phyloP scores from a whole-genome alignment of 2,113 vertebrate species.

The Microtus ochrogaster region DNA sequence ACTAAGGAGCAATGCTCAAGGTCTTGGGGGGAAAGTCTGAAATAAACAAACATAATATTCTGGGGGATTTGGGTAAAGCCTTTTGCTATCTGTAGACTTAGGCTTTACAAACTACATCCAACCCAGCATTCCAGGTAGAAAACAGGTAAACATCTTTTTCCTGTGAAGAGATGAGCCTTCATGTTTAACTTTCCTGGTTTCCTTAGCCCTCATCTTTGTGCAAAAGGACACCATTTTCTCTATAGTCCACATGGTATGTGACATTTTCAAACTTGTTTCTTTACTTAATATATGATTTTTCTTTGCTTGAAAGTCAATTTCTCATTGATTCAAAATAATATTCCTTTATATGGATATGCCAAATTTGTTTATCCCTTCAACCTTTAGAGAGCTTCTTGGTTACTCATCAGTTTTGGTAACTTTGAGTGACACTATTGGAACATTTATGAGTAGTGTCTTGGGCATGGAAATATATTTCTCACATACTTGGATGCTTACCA shows the following conservation, averaged over 20 bases:
- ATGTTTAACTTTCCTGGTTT: background rate
- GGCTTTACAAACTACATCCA: background rate
- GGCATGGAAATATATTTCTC: background rate
- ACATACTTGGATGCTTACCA: background rate
- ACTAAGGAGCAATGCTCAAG: background rate
- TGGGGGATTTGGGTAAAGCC: background rate
- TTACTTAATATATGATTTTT: background rate
- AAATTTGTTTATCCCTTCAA: background rate
- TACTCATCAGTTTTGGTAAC: background rate
- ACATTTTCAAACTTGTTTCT: background rate
- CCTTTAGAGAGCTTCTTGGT: background rate
- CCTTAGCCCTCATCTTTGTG: background rate
- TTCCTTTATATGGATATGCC: background rate
- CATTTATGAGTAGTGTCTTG: background rate
- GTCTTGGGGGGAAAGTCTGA: background rate
- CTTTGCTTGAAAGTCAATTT: background rate
- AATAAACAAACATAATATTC: background rate
- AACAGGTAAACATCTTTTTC: background rate
- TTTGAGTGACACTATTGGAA: background rate
- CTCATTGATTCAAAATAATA: background rate
- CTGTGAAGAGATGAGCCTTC: too few species aligned
- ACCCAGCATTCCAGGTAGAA: background rate
- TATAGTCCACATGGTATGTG: background rate
- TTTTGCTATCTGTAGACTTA: too few species aligned
- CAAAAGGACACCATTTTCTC: background rate